Evolutionary conservation across 2,888 invertebrate genomes (phyloP).

Genomic region (Eupsilia transversa): DNA sequence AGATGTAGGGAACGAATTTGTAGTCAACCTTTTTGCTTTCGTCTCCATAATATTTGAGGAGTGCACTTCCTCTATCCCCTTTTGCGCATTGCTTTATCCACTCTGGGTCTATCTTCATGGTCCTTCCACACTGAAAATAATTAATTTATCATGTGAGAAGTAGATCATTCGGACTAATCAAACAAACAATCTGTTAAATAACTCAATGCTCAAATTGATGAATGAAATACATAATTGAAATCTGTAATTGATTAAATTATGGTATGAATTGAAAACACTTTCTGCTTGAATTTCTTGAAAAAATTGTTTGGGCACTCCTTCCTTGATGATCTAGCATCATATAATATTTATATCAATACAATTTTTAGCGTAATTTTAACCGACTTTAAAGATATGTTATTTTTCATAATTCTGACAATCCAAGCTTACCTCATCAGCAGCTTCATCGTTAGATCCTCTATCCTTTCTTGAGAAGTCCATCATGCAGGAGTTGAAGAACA

Average conservation of each 20-base stretch:
- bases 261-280: not conserved
- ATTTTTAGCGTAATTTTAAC: not conserved
- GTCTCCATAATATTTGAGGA: slow-evolving; percentile 73
- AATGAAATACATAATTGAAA: not conserved
- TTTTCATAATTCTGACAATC: not conserved
- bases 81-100: slow-evolving; percentile 78
- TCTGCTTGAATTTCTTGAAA: not conserved
- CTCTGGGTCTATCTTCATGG: slow-evolving; percentile 65
- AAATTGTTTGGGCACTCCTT: not conserved
- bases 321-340: not conserved
- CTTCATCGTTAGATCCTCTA: slow-evolving; percentile 72
- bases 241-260: not conserved
- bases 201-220: not conserved
- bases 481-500: slow-evolving; percentile 93
- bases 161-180: not conserved
- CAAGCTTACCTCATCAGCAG: slow-evolving; percentile 72
- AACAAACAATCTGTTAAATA: not conserved
- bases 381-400: not conserved
- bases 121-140: slow-evolving; percentile 76
- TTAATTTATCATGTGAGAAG: not conserved
- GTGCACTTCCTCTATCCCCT: slow-evolving; percentile 65
- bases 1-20: slow-evolving; percentile 71
- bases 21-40: slow-evolving; percentile 69
- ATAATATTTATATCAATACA: not conserved
- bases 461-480: slow-evolving; percentile 80